Evolutionary conservation across 2,888 invertebrate species (phyloP).

Genomic region (Synergus laeviventris): DNA sequence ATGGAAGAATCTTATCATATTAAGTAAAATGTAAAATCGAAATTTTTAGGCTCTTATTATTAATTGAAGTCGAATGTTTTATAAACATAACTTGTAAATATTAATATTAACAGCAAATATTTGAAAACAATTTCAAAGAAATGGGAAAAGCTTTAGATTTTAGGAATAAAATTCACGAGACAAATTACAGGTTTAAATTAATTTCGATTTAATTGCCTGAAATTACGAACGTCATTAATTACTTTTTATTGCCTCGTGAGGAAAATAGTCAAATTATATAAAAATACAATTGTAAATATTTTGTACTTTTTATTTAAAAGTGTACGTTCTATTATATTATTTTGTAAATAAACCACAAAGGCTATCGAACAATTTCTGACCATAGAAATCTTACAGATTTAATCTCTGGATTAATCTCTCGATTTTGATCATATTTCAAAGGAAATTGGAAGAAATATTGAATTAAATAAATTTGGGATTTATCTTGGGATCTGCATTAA

Average conservation of each 20-base stretch:
- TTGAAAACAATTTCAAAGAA: constrained; percentile 23
- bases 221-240: not conserved
- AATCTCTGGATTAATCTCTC: not conserved
- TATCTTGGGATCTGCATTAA: not conserved
- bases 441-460: not conserved
- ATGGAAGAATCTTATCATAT: not conserved
- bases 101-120: constrained; percentile 18
- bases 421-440: not conserved
- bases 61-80: constrained; percentile 30
- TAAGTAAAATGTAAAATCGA: constrained; percentile 14
- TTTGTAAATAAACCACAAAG: not conserved
- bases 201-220: not conserved
- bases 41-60: constrained; percentile 18
- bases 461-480: not conserved
- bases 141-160: constrained; percentile 35
- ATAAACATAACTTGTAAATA: constrained; percentile 24
- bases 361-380: not conserved
- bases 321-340: not conserved
- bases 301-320: not conserved
- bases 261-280: not conserved
- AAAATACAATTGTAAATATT: no score
- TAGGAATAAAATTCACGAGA: not conserved
- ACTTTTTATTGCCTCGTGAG: not conserved
- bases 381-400: not conserved
- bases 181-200: not conserved